phyloP scores from a whole-genome alignment of 2,797 vertebrate genomes.

The Artibeus lituratus region DNA sequence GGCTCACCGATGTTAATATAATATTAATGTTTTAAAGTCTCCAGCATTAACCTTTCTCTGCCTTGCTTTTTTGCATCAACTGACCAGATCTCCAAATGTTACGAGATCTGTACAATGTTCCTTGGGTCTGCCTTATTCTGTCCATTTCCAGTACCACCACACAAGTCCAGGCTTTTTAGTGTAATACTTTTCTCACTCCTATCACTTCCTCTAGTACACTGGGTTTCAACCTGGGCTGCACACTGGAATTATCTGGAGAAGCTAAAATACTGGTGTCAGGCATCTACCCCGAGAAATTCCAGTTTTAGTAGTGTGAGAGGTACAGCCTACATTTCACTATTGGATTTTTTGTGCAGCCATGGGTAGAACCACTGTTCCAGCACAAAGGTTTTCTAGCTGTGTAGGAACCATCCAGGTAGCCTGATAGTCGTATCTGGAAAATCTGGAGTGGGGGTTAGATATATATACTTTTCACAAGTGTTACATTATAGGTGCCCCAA shows the following conservation, averaged over 20 bases:
- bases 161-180: background rate
- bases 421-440: background rate
- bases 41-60: background rate
- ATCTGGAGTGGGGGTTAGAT: background rate
- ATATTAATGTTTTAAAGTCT: constrained; percentile 6
- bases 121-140: background rate
- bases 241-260: background rate
- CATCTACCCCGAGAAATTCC: background rate
- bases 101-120: background rate
- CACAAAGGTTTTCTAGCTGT: background rate
- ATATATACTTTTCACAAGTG: background rate
- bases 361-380: background rate
- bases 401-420: background rate
- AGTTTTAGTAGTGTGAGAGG: background rate
- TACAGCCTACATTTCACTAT: background rate
- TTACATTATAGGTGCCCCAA: background rate
- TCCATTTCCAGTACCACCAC: background rate
- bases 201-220: background rate
- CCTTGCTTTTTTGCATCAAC: background rate
- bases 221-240: background rate
- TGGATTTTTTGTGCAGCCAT: background rate
- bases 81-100: background rate
- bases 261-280: background rate
- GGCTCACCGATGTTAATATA: background rate
- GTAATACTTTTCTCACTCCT: background rate